phyloP scores from a whole-genome alignment of 2,113 vertebrate genomes.

The Cryptomyrus ogoouensis region DNA sequence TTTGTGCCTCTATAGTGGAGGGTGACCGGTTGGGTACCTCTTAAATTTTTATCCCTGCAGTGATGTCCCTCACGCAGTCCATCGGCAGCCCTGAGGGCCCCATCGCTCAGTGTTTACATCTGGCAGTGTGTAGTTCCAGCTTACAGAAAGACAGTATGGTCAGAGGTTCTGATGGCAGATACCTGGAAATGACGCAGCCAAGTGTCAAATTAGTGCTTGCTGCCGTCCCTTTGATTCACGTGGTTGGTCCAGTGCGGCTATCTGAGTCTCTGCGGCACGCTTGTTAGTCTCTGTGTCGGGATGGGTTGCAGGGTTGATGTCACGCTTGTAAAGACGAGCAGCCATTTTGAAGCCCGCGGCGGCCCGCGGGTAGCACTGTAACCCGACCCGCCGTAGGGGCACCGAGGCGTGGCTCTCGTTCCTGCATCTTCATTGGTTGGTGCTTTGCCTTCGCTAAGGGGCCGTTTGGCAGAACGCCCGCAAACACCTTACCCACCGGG shows the following conservation, averaged over 20 bases:
- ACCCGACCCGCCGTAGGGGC: background rate
- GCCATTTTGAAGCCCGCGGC: conserved; percentile 2
- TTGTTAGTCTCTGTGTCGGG: background rate
- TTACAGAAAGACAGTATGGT: background rate
- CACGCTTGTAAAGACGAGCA: background rate
- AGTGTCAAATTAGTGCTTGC: background rate
- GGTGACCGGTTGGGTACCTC: background rate
- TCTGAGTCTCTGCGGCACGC: background rate
- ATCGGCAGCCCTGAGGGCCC: background rate
- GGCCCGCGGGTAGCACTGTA: background rate
- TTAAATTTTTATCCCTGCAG: background rate
- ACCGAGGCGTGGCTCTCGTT: background rate
- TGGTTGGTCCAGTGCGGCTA: background rate
- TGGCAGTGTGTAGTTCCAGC: background rate
- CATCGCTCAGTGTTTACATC: background rate
- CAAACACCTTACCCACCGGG: background rate
- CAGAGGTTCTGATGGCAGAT: background rate
- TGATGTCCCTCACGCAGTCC: background rate
- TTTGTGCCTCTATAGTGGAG: conserved; percentile 25
- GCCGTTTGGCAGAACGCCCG: background rate
- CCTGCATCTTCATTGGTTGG: background rate
- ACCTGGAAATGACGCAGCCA: no score
- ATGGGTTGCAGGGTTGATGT: background rate
- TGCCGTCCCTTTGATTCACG: background rate
- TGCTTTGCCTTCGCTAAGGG: background rate